A percentile compares a stretch with the other conserved stretches of the same genome.
Conservation (phyloP, 2,888 invertebrate species). For the Neoascia interrupta region DNA sequence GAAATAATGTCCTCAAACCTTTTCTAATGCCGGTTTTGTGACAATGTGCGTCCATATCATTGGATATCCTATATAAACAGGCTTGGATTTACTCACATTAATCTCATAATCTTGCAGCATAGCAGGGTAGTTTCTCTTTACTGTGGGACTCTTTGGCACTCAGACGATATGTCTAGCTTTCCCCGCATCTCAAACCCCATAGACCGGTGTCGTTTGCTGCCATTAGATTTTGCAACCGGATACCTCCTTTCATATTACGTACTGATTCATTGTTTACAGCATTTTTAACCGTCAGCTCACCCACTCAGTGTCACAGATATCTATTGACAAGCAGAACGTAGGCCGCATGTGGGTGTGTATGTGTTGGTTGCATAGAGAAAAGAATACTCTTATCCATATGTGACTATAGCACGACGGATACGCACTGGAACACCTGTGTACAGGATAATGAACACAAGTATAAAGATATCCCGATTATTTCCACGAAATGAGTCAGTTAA, state of each 20-base stretch:
- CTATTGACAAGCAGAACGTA: background rate
- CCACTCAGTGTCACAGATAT: background rate
- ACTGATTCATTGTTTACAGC: conserved; percentile 31
- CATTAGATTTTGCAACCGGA: conserved; percentile 47
- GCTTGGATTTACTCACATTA: too few relatives aligned
- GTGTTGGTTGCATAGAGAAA: background rate
- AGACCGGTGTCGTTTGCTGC: conserved; percentile 28
- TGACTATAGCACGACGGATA: background rate
- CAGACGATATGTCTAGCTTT: too few relatives aligned
- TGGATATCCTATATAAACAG: too few relatives aligned
- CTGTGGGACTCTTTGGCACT: too few relatives aligned
- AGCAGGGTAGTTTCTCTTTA: conserved; percentile 31
- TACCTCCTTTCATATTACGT: conserved; percentile 32
- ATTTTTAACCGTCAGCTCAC: conserved; percentile 20
- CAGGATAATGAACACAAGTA: conserved; percentile 21
- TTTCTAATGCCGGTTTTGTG: background rate
- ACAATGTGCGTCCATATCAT: conserved; percentile 15
- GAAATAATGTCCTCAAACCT: background rate
- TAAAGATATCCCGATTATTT: too few relatives aligned
- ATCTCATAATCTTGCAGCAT: conserved; percentile 30
- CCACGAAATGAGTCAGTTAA: conserved; percentile 35
- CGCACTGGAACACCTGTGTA: conserved; percentile 35
- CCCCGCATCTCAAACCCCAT: background rate
- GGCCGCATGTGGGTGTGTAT: background rate
- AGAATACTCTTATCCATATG: background rate